Base-by-base conservation (phyloP, 2,888 invertebrate species). In the Philereme transversata region DNA sequence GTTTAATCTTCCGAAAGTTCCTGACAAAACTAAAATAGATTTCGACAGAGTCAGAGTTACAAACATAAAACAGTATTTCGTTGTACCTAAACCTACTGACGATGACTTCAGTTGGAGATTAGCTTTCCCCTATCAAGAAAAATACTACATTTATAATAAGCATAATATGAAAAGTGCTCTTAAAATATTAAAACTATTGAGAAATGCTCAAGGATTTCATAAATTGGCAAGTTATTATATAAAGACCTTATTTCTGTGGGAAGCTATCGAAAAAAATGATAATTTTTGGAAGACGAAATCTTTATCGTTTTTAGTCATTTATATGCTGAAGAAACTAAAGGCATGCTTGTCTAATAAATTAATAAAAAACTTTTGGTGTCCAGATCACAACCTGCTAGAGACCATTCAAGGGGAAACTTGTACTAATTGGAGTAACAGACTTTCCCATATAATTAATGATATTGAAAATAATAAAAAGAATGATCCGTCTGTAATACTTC, bases 231-330 rank as follows among this genome's bases (percentile, higher is more conserved):
- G 87, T 64, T 87, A 86, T 66, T 84, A 77, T 51, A 86, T 87
- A 55, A 86, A 87, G 75, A 82, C 86, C 4, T 64, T 87, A 62
- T 86, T 86, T 77, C 70, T 87, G 50, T 86, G 84, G 84, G 86
- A 85, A 75, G 72, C 77, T 41, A 48, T 67, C 41, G 64, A 66
- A 51, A 73, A 73, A 5, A 61, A 68, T n/a, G 67, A 74, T 7
- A 58, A 65, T 7, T 84, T 84, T 69, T 86, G 87, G 85, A 76
- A 68, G 61, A 74, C 67, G 4, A 80, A 77, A 8, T 83, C 85
- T 0, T 62, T 87, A 10, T 72, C 75, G 2, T 78, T 64, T 70
- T 73, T 87, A 56, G 72, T 86, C 10, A n/a, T 86, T 3, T 68
- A 81, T 57, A 86, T 86, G 87, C 57, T 86, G 56, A 72, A 71